phyloP scores from a whole-genome alignment of 2,888 invertebrate genomes.

The Siphlonurus alternatus region DNA sequence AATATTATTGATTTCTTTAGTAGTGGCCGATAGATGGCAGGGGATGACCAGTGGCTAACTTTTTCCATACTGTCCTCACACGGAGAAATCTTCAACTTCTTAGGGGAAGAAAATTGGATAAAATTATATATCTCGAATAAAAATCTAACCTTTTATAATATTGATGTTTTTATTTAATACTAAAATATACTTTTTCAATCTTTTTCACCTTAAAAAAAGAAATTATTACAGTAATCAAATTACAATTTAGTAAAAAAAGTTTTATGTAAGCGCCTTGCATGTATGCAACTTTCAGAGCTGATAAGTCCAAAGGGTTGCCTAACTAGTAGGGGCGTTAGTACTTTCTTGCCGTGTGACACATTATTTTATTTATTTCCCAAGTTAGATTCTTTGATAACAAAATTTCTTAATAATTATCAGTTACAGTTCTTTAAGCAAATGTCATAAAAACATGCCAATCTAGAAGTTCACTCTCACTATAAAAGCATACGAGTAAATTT shows the following conservation, averaged over 20 bases:
- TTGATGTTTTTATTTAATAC: no score
- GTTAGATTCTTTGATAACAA: not conserved
- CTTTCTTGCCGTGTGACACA: not conserved
- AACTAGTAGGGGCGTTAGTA: not conserved
- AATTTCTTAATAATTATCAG: not conserved
- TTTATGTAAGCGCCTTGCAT: not conserved
- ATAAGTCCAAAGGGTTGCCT: not conserved
- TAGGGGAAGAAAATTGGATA: no score
- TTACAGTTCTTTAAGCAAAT: not conserved
- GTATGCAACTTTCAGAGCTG: not conserved
- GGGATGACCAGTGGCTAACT: not conserved
- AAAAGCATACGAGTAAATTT: not conserved
- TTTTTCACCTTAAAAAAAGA: no score
- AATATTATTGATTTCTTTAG: not conserved
- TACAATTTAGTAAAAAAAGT: no score
- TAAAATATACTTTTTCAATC: no score
- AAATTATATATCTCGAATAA: no score
- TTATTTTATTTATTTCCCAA: not conserved
- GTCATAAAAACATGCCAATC: not conserved
- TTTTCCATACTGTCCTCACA: not conserved
- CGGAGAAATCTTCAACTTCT: no score
- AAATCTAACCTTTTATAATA: no score
- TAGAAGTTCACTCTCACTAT: not conserved
- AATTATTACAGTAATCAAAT: no score
- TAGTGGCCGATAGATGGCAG: not conserved